Base-by-base conservation (phyloP, 2,113 vertebrate species). In the Callospermophilus lateralis region DNA sequence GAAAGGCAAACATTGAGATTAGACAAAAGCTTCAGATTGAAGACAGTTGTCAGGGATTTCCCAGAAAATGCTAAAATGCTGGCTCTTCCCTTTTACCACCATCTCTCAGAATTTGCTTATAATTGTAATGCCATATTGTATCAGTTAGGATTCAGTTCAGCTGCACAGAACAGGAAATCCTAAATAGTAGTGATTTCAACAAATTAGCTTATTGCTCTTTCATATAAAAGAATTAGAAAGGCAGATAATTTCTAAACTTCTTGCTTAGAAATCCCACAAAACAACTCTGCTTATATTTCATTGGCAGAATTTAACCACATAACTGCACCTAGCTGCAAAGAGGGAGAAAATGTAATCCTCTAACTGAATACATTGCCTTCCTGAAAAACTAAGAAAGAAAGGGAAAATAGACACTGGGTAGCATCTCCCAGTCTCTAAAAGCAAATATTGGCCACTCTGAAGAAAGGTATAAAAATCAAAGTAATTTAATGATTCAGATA, bases 381-480 rank as follows among this genome's bases (percentile, higher is more conserved):
- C 51, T 74, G 34, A 74, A 87, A 86, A 42, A 34, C 39, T 78
- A 81, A 79, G 37, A 89, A 84, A 89, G 51, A 84, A 85, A 89
- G 17, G 37, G 78, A 85, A 28, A 84, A 17, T 16, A 85, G 84
- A 67, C 5, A 72, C 34, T 48, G 11, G 74, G 45, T 83, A 34
- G 28, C 45, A 42, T 51, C 28, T 8, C 42, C 10, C 2, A 58
- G 42, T 84, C 19, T 34, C 68, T 65, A n/a, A 84, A 84, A 80
- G 32, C 20, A 58, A 19, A 26, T 8, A 4, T 32, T 34, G 22
- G 17, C 22, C 0, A 11, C 87, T 32, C 53, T 42, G 26, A 55
- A 85, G 74, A 92, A 28, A 86, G 4, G 37, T 63, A 11, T 32
- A 17, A 70, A 63, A 45, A 45, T 9, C 8, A 73, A 84, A 88